Conservation (phyloP, 2,797 vertebrate species). For the Lepilemur septentrionalis region DNA sequence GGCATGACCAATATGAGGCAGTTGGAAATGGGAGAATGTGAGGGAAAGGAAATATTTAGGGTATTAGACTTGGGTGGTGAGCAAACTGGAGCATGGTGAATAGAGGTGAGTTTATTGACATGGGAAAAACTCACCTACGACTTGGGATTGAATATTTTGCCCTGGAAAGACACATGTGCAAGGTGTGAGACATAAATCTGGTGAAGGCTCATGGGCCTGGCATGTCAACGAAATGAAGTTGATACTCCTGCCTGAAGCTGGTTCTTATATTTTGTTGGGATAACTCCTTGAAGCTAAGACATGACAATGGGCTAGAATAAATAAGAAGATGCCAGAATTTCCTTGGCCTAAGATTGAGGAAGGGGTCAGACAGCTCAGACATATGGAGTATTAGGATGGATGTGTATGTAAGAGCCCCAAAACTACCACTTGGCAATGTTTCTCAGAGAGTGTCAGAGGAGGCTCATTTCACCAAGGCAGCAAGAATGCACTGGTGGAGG, state of each 20-base stretch:
- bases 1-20: background rate
- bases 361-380: background rate
- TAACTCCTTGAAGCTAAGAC: background rate
- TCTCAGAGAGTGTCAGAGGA: background rate
- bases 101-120: background rate
- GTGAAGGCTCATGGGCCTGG: background rate
- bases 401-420: background rate
- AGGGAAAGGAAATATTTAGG: background rate
- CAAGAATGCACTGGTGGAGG: background rate
- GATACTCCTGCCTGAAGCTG: background rate
- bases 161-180: background rate
- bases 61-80: too few species aligned
- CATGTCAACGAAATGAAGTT: background rate
- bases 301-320: background rate
- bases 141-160: background rate
- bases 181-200: background rate
- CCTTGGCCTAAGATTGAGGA: background rate
- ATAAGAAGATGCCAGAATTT: background rate
- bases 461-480: background rate
- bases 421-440: background rate
- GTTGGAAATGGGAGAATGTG: background rate
- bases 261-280: background rate
- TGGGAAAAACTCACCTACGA: background rate
- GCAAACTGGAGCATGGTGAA: background rate
- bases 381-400: background rate